A percentile compares a stretch with the other conserved stretches of the same genome.
Evolutionary conservation across 2,113 vertebrate genomes (phyloP).

Genomic region (Hippocampus mohnikei): DNA sequence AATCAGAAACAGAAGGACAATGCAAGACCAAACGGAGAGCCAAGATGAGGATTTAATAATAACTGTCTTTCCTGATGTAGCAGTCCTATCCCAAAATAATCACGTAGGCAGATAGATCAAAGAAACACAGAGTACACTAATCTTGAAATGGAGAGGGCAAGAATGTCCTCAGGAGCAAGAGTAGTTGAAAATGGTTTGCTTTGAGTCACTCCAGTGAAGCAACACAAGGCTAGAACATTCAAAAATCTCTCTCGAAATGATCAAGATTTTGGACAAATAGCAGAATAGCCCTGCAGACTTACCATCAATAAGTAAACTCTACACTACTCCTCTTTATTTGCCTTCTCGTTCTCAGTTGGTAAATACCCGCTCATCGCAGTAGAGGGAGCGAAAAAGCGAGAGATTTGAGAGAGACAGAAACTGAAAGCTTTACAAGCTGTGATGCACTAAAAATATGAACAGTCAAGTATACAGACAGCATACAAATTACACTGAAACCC

Average conservation of each 20-base stretch:
- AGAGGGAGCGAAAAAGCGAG: not conserved
- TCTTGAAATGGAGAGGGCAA: conserved; percentile 24
- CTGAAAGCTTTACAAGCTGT: not conserved
- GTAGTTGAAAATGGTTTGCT: too few relatives aligned
- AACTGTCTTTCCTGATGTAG: conserved; percentile 36
- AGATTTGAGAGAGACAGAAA: not conserved
- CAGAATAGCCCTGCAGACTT: too few relatives aligned
- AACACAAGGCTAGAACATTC: not conserved
- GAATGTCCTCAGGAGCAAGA: conserved; percentile 16
- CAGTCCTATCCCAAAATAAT: conserved; percentile 54
- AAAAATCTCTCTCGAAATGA: not conserved
- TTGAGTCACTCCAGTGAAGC: too few relatives aligned
- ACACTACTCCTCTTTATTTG: too few relatives aligned
- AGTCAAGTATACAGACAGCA: not conserved
- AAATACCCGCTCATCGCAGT: not conserved
- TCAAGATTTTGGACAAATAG: too few relatives aligned
- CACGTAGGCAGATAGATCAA: conserved; percentile 47
- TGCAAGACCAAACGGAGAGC: conserved; percentile 19
- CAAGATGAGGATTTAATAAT: conserved; percentile 49
- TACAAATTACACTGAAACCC: conserved; percentile 1
- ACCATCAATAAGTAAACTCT: too few relatives aligned
- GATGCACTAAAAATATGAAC: not conserved
- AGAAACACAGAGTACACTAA: conserved; percentile 26
- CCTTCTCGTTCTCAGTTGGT: not conserved
- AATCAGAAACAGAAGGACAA: conserved; percentile 31